Conservation (phyloP, 2,113 vertebrate species). For the Promerops cafer region DNA sequence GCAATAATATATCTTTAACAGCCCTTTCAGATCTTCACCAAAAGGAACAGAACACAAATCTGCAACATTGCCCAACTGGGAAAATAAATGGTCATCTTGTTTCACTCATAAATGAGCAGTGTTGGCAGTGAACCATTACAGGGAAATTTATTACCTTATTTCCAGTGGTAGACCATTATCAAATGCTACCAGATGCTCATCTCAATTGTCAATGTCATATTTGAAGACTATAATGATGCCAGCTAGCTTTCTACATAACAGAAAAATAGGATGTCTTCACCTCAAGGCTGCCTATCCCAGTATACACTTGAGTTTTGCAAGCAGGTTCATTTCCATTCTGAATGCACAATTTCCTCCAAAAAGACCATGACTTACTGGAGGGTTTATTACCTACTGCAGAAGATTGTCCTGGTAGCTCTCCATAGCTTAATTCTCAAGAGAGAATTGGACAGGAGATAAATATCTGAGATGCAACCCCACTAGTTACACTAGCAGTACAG, state of each 20-base stretch:
- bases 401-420: not conserved
- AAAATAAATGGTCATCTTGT: constrained; percentile 54
- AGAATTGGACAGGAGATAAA: no score
- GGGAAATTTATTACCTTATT: constrained; percentile 44
- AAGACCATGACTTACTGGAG: not conserved
- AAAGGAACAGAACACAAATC: constrained; percentile 32
- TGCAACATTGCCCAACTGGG: not conserved
- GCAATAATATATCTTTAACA: constrained; percentile 11
- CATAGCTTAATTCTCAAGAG: not conserved
- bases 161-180: constrained; percentile 38
- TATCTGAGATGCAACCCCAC: not conserved
- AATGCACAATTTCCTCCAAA: not conserved
- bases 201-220: constrained; percentile 4
- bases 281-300: not conserved
- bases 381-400: not conserved
- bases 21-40: not conserved
- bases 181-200: constrained; percentile 55
- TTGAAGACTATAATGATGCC: not conserved
- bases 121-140: not conserved
- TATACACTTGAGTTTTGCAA: not conserved
- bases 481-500: not conserved
- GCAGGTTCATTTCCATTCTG: not conserved
- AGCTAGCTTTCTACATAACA: not conserved
- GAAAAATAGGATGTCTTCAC: not conserved
- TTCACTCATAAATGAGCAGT: constrained; percentile 17